Conservation (phyloP, 2,113 vertebrate species). For the Okapia johnstoni region DNA sequence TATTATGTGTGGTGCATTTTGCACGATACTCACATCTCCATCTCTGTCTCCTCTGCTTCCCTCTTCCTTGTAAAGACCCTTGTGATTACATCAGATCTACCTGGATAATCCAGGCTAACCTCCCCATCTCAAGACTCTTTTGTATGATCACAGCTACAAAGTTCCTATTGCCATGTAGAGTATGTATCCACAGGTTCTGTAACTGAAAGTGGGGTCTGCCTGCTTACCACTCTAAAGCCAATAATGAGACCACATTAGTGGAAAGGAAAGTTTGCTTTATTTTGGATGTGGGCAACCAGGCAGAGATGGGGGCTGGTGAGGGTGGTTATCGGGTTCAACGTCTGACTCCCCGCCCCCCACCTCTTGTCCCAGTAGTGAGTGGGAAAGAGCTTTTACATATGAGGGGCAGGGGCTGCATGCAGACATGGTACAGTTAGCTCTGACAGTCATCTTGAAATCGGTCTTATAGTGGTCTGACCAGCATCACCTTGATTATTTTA, state of each 20-base stretch:
- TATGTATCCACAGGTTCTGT: neutral
- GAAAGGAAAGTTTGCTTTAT: neutral
- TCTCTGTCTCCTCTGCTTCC: neutral
- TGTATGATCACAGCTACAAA: neutral
- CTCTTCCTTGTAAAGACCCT: neutral
- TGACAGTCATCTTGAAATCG: neutral
- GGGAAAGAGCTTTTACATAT: neutral
- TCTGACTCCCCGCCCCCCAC: neutral
- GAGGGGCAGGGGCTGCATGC: neutral
- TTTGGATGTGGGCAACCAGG: neutral
- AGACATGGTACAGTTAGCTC: neutral
- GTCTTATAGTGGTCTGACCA: neutral
- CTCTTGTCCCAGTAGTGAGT: neutral
- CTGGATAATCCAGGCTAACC: neutral
- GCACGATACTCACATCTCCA: neutral
- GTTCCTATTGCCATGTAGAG: neutral
- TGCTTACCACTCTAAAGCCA: neutral
- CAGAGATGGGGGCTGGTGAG: rapidly evolving
- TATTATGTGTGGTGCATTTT: neutral
- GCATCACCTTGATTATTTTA: neutral
- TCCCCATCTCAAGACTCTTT: neutral
- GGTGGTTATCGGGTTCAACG: neutral
- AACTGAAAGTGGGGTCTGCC: neutral
- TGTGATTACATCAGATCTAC: neutral
- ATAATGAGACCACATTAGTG: neutral